A percentile compares a stretch with the other conserved stretches of the same genome.
Conservation (phyloP, 2,888 invertebrate species). For the Drosophila birchii region DNA sequence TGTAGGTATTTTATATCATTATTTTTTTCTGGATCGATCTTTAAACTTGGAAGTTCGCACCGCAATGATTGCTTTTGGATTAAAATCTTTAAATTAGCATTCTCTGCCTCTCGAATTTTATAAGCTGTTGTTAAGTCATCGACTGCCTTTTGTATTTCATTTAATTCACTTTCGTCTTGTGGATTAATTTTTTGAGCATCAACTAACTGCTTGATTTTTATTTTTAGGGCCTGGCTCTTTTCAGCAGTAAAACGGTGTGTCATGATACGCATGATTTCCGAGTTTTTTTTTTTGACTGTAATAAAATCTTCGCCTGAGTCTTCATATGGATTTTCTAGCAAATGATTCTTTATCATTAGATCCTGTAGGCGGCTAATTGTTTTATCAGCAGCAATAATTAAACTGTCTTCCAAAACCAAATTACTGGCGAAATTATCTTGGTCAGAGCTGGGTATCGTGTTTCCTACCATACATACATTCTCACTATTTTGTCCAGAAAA, state of each 20-base stretch:
- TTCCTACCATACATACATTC: slow-evolving; percentile 5
- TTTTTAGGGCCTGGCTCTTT: slow-evolving; percentile 57
- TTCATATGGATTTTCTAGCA: slow-evolving; percentile 58
- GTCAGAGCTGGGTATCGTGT: neutral
- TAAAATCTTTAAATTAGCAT: slow-evolving; percentile 67
- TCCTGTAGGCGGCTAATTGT: slow-evolving; percentile 66
- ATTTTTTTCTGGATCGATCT: slow-evolving; percentile 68
- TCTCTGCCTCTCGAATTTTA: slow-evolving; percentile 75
- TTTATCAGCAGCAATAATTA: slow-evolving; percentile 66
- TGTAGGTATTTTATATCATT: slow-evolving; percentile 74
- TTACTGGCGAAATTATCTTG: neutral
- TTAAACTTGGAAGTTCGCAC: slow-evolving; percentile 54
- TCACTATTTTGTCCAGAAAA: neutral
- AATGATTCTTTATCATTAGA: slow-evolving; percentile 62
- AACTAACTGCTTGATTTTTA: slow-evolving; percentile 69
- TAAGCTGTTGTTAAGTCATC: slow-evolving; percentile 73
- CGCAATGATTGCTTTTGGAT: slow-evolving; percentile 74
- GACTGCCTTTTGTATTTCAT: slow-evolving; percentile 61
- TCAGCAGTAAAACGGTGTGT: slow-evolving; percentile 60
- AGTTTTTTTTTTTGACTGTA: slow-evolving; percentile 59
- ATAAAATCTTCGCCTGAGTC: slow-evolving; percentile 60
- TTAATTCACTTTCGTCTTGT: slow-evolving; percentile 70
- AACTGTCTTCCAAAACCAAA: slow-evolving; percentile 65
- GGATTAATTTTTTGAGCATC: slow-evolving; percentile 64
- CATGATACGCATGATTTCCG: slow-evolving; percentile 68